These are phyloP conservation scores for Hypocryptadius cinnamomeus DNA, from an alignment of 2,113 vertebrate species.

Conservation along the genomic window DNA sequence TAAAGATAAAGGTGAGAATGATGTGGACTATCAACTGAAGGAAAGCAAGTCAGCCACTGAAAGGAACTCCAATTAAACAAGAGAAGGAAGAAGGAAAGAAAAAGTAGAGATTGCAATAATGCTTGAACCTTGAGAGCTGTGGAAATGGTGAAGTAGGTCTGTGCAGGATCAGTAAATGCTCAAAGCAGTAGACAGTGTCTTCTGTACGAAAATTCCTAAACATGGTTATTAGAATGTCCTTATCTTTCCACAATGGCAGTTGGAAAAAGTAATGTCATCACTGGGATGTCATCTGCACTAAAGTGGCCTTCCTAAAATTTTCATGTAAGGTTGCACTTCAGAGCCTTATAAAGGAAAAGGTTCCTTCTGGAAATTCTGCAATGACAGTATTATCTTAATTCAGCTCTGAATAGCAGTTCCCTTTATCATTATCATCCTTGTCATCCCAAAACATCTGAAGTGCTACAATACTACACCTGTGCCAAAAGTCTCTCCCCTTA, in stretches of 20 bases:
- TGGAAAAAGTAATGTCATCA: not conserved
- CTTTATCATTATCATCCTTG: not conserved
- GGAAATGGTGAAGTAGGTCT: not conserved
- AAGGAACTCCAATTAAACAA: not conserved
- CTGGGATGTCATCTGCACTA: not conserved
- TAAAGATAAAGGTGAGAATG: not conserved
- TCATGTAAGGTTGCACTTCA: not conserved
- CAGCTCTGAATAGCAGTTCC: not conserved
- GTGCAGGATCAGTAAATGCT: not conserved
- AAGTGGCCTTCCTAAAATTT: constrained; percentile 5
- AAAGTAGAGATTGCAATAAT: not conserved
- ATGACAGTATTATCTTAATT: not conserved
- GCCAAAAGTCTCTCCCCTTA: not conserved
- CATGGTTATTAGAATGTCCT: not conserved
- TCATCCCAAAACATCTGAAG: not conserved
- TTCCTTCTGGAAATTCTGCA: constrained; percentile 1
- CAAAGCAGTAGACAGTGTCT: not conserved
- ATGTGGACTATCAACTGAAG: not conserved
- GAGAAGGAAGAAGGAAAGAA: not conserved
- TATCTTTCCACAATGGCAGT: not conserved
- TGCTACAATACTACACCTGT: not conserved
- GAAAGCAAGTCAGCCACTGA: not conserved
- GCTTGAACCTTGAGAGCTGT: not conserved
- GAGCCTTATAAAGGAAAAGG: not conserved
- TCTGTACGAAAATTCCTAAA: not conserved